Evolutionary conservation across 2,113 vertebrate genomes (phyloP).

Genomic region (Hymenochirus boettgeri): DNA sequence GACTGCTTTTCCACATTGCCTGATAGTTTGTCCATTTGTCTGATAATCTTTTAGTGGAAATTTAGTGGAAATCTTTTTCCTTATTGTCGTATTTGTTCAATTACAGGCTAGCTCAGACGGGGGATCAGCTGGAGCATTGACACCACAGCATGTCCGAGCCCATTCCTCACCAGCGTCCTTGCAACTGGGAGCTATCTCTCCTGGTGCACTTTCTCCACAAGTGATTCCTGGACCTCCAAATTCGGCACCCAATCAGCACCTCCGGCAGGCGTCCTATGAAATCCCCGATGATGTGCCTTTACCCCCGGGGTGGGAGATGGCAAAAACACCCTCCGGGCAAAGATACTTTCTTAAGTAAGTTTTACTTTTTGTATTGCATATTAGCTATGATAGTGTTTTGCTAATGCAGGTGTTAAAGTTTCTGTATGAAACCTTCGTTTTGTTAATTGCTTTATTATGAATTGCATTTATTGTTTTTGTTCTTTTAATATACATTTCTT

Average conservation of each 20-base stretch:
- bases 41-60: too few species aligned
- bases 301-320: conserved; percentile 97
- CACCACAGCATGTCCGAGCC: conserved; percentile 90
- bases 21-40: too few species aligned
- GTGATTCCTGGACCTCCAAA: conserved; percentile 66
- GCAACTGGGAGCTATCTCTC: conserved; percentile 80
- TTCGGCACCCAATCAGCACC: conserved; percentile 75
- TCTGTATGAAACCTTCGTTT: too few species aligned
- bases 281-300: conserved; percentile 91
- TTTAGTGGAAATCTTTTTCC: too few species aligned
- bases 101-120: conserved; percentile 89
- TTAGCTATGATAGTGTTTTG: too few species aligned
- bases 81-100: conserved; percentile 28
- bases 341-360: conserved; percentile 99
- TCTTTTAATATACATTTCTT: too few species aligned
- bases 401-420: too few species aligned
- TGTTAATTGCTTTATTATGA: too few species aligned
- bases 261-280: conserved; percentile 96
- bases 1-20: too few species aligned
- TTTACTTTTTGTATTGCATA: too few species aligned
- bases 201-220: conserved; percentile 67
- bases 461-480: too few species aligned
- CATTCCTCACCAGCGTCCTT: conserved; percentile 95
- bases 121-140: conserved; percentile 78
- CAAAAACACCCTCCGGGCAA: conserved; percentile 93